Conservation (phyloP, 2,797 vertebrate species). For the Aselliscus stoliczkanus region DNA sequence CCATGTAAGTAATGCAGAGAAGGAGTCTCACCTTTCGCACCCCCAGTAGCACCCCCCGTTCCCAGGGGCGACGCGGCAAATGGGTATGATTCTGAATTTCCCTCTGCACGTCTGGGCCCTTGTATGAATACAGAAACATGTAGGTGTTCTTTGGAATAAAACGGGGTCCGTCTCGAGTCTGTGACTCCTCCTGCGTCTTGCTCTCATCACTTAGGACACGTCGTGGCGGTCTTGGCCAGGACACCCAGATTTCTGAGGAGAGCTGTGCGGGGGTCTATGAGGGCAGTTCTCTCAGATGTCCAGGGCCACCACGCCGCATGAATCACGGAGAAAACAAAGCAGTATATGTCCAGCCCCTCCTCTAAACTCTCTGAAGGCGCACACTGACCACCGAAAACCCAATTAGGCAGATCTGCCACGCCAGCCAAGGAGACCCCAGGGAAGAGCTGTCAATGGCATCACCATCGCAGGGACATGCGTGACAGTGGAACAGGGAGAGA, state of each 20-base stretch:
- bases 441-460: fast-evolving
- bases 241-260: fast-evolving
- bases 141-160: no score
- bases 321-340: background rate
- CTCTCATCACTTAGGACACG: fast-evolving
- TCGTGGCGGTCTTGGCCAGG: fast-evolving
- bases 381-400: fast-evolving
- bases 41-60: no score
- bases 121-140: fast-evolving
- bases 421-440: fast-evolving
- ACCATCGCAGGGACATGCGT: fast-evolving
- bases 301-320: fast-evolving
- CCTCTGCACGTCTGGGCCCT: fast-evolving
- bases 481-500: background rate
- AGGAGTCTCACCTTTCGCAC: no score
- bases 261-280: fast-evolving
- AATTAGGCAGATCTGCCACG: fast-evolving
- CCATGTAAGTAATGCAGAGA: fast-evolving
- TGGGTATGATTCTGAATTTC: fast-evolving
- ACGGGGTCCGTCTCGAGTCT: no score
- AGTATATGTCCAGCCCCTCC: fast-evolving
- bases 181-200: no score
- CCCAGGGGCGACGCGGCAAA: fast-evolving
- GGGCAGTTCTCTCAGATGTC: background rate
- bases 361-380: background rate